Base-by-base conservation (phyloP, 2,113 vertebrate genomes). In the Chaetorhynchus papuensis region DNA sequence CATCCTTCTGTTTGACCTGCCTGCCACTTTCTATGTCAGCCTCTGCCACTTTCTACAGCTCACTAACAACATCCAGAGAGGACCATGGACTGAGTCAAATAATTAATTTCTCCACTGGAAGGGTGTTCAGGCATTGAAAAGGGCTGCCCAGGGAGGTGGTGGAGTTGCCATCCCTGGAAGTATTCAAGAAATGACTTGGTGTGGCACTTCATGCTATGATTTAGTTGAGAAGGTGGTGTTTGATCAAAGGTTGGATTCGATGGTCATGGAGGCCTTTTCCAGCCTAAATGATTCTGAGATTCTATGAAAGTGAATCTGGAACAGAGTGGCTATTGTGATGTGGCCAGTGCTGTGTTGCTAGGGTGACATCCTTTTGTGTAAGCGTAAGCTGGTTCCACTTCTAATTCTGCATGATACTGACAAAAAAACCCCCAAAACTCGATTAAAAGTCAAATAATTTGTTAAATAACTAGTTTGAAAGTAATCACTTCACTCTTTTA, bases 261-360 rank as follows among this genome's bases (percentile, higher is more conserved):
- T 22, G 30, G 50, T 61, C 41, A 33, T 28, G 10, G 41, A 20
- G 26, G 15, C 42, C 35, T 23, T 76, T 90, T 42, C 42, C 22
- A 69, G 37, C 12, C 17, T 33, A 15, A 69, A 7, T 41, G 13
- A 15, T 26, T 64, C 24, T 30, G 5, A 54, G 28, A 50, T 16
- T 81, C 23, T 47, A 1, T 41, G 63, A 15, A 33, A 49, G 12
- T 11, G 71, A 69, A 66, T 22, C 50, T 61, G 27, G 28, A 69
- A 6, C 7, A 59, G 30, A 83, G 37, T 23, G 52, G 12, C 30
- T 60, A 2, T 16, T 50, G 33, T 0, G 0, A 39, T 31, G 30
- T 60, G 49, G 13, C 44, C 18, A 61, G 13, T 21, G 26, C 44
- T 76, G 13, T 56, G 20, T 9, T 82, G 12, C 30, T 64, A 30